phyloP scores from a whole-genome alignment of 2,888 invertebrate genomes.

The Diarsia mendica region DNA sequence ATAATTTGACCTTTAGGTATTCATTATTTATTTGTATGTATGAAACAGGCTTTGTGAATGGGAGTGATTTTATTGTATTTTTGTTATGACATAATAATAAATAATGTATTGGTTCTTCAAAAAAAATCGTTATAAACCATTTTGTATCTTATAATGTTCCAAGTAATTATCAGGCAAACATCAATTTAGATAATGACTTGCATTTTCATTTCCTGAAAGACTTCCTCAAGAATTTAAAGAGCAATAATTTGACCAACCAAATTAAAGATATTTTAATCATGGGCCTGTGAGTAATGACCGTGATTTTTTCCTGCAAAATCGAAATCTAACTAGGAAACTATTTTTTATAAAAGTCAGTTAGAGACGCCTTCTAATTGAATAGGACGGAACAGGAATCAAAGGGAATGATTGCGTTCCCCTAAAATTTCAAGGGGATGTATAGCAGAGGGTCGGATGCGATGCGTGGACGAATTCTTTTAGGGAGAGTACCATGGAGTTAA shows the following conservation, averaged over 20 bases:
- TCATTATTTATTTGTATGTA: not conserved
- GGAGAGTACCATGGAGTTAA: slow-evolving; percentile 68
- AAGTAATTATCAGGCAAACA: not conserved
- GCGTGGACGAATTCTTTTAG: slow-evolving; percentile 88
- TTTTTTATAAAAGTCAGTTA: slow-evolving; percentile 82
- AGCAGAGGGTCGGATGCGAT: slow-evolving; percentile 82
- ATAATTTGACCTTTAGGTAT: not conserved
- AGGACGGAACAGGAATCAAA: slow-evolving; percentile 88
- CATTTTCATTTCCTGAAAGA: not conserved
- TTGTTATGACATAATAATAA: not conserved
- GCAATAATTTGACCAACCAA: not conserved
- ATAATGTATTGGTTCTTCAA: not conserved
- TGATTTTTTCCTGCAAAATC: slow-evolving; percentile 35
- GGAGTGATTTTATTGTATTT: not conserved
- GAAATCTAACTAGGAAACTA: slow-evolving; percentile 66
- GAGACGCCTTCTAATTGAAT: slow-evolving; percentile 89
- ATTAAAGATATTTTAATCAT: slow-evolving; percentile 5
- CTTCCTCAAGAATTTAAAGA: not conserved
- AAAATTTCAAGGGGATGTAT: slow-evolving; percentile 83
- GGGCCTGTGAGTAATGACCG: not conserved
- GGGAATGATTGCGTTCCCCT: slow-evolving; percentile 89
- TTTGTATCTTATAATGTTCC: slow-evolving; percentile 4
- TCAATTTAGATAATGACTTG: slow-evolving; percentile 15
- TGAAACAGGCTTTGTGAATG: not conserved
- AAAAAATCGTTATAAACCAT: not conserved